Evolutionary conservation across 2,888 invertebrate species (phyloP).

Genomic region (Drosophila nigritarsus): DNA sequence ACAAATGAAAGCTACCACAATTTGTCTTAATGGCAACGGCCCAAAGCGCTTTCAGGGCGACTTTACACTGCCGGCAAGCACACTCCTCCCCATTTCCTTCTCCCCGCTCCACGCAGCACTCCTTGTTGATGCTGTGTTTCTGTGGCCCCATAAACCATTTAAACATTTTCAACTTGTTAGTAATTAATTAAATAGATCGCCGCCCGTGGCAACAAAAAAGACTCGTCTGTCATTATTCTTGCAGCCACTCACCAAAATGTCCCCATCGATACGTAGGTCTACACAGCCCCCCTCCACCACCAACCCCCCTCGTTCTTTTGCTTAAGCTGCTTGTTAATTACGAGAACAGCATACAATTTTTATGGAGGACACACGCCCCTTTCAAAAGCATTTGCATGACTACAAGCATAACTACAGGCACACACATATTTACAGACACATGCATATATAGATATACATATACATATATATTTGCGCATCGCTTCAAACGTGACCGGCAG

Average conservation of each 20-base stretch:
- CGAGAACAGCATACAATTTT: conserved; percentile 68
- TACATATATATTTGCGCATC: conserved; percentile 10
- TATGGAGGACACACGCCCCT: conserved; percentile 80
- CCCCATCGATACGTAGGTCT: conserved; percentile 42
- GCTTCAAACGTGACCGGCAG: conserved; percentile 68
- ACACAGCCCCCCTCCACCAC: no score
- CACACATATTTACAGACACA: neutral
- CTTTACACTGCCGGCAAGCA: conserved; percentile 4
- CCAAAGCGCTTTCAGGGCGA: conserved; percentile 62
- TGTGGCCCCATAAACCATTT: conserved; percentile 73
- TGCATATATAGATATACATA: neutral
- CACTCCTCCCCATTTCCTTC: neutral
- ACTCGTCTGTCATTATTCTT: conserved; percentile 68
- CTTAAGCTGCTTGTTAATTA: conserved; percentile 56
- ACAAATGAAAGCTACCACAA: conserved; percentile 62
- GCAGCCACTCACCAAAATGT: conserved; percentile 56
- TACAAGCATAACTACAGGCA: neutral
- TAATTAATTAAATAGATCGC: conserved; percentile 81
- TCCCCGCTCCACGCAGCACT: neutral
- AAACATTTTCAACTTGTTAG: conserved; percentile 81
- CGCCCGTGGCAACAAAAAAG: conserved; percentile 63
- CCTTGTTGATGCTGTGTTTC: conserved; percentile 6
- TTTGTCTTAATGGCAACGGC: conserved; percentile 70
- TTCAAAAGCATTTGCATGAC: conserved; percentile 68
- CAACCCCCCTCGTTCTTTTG: neutral